Percentiles rank a stretch among this genome's conserved stretches.
phyloP scores from a whole-genome alignment of 2,113 vertebrate species.

The Plotosus lineatus region DNA sequence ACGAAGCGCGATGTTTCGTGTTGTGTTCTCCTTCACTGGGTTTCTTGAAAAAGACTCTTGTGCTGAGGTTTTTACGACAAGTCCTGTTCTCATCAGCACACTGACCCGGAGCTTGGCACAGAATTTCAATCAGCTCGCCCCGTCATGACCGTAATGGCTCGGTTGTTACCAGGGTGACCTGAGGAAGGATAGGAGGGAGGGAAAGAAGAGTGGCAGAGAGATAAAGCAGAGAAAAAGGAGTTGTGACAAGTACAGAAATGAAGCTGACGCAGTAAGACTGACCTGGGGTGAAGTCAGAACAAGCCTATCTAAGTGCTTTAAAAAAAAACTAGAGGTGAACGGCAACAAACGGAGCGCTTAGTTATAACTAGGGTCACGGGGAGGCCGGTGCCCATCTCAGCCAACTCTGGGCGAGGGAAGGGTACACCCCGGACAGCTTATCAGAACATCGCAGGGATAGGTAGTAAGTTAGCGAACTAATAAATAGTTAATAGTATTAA shows the following conservation, averaged over 20 bases:
- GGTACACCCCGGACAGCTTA: too few relatives aligned
- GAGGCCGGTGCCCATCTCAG: too few relatives aligned
- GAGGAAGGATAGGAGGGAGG: conserved; percentile 6
- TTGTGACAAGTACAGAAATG: conserved; percentile 21
- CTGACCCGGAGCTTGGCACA: background rate
- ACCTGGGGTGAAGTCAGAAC: background rate
- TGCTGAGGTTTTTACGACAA: conserved; percentile 33
- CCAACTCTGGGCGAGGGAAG: too few relatives aligned
- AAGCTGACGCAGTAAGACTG: background rate
- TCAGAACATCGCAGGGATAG: too few relatives aligned
- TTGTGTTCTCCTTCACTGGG: conserved; percentile 13
- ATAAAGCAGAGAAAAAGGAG: conserved; percentile 12
- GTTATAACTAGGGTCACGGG: too few relatives aligned
- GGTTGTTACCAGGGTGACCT: conserved; percentile 45
- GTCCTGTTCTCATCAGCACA: conserved; percentile 52
- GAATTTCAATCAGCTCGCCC: conserved; percentile 53
- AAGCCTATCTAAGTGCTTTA: background rate
- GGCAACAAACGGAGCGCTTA: too few relatives aligned
- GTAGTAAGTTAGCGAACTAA: background rate
- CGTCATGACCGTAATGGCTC: conserved; percentile 27
- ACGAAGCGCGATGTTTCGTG: background rate
- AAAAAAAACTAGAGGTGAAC: background rate
- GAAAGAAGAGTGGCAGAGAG: background rate
- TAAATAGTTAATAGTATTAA: too few relatives aligned
- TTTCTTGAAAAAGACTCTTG: conserved; percentile 13